phyloP scores from a whole-genome alignment of 2,113 vertebrate species.

The Nanorana parkeri region DNA sequence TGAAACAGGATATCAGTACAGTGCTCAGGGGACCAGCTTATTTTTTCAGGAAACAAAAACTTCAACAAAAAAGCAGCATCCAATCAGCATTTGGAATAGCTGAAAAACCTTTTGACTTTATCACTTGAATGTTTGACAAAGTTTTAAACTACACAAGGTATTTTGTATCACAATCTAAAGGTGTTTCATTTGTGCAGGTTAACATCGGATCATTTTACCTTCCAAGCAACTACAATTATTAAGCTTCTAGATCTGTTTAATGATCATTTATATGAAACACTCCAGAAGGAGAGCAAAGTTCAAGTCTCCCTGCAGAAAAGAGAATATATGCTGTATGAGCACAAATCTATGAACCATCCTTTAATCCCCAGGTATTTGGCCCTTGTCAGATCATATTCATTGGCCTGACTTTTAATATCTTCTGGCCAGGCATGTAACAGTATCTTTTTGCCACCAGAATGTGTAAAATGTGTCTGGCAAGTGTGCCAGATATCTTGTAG shows the following conservation, averaged over 20 bases:
- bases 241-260: conserved; percentile 14
- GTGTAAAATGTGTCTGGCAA: not conserved
- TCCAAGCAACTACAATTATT: conserved; percentile 1
- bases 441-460: not conserved
- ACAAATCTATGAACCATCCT: not conserved
- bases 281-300: not conserved
- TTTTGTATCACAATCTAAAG: not conserved
- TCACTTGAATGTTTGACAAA: too few species aligned
- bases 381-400: not conserved
- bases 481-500: not conserved
- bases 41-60: too few species aligned
- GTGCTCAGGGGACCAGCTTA: too few species aligned
- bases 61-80: too few species aligned
- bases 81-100: too few species aligned
- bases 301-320: not conserved
- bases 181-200: not conserved
- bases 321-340: not conserved
- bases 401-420: not conserved
- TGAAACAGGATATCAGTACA: too few species aligned
- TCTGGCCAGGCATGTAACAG: not conserved
- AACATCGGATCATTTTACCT: not conserved
- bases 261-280: not conserved
- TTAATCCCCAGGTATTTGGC: conserved; percentile 1
- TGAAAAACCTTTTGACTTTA: too few species aligned
- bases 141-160: too few species aligned